Conservation (phyloP, 1,140 invertebrate genomes). For the Pogonus chalceus region DNA sequence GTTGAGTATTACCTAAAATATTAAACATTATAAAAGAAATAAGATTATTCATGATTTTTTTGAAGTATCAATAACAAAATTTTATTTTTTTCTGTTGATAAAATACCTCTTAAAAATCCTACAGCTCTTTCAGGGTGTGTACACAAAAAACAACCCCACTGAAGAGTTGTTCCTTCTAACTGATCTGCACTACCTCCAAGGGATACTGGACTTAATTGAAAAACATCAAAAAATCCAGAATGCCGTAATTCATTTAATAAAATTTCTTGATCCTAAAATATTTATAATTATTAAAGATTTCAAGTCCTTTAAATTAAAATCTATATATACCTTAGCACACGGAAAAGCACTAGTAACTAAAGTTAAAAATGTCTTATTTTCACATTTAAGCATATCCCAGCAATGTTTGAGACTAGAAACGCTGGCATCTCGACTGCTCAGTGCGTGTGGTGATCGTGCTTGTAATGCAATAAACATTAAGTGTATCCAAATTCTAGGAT, state of each 20-base stretch:
- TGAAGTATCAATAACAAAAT: too few species aligned
- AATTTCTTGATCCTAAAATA: conserved; percentile 67
- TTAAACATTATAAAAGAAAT: too few species aligned
- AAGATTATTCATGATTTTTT: too few species aligned
- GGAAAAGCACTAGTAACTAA: conserved; percentile 89
- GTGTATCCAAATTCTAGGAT: conserved; percentile 86
- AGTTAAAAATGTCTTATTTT: conserved; percentile 81
- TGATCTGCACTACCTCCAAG: conserved; percentile 33
- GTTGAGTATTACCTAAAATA: conserved; percentile 45
- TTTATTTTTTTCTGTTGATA: too few species aligned
- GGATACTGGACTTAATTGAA: conserved; percentile 55
- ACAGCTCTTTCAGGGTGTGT: conserved; percentile 81
- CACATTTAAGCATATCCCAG: conserved; percentile 86
- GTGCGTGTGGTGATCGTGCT: conserved; percentile 65
- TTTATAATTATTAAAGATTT: too few species aligned
- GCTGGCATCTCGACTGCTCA: conserved; percentile 73
- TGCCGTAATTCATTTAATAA: conserved; percentile 77
- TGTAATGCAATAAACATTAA: conserved; percentile 89
- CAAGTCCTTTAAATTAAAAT: neutral
- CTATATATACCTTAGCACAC: conserved; percentile 50
- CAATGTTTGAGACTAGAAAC: conserved; percentile 79
- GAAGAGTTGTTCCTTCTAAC: conserved; percentile 33
- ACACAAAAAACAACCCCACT: conserved; percentile 84
- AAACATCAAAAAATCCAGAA: conserved; percentile 84
- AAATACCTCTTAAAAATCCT: conserved; percentile 60